Base-by-base conservation (phyloP, 2,113 vertebrate species). In the Siniperca chuatsi region DNA sequence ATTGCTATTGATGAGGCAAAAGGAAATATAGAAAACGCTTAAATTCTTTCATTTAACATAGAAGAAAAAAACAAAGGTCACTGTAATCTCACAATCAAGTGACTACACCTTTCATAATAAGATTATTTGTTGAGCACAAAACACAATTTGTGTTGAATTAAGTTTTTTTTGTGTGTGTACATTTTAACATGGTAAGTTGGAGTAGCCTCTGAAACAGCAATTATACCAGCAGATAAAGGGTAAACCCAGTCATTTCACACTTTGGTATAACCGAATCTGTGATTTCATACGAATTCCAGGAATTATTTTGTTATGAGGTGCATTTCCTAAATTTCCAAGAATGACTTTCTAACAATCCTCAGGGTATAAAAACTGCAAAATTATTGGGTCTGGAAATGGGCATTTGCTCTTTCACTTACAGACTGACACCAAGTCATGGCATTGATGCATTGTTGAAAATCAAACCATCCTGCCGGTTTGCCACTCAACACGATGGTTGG, bases 341-440 rank as follows among this genome's bases (percentile, higher is more conserved):
- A 44, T 44, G 8, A 58, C 7, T 50, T 69, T 25, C 4, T 9
- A 54, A 54, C 23, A 72, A 25, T 67, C 35, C 0, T 35, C 12
- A 48, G 76, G 15, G 55, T 69, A 37, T 6, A 73, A 78, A 23
- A 60, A n/a, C n/a, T 60, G 48, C 46, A 55, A 50, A 68, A 68
- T 66, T 73, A 18, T 4, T 21, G 25, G 21, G 29, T 60, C 6
- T 58, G 21, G 40, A 71, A 54, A 66, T 35, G 4, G 33, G 12
- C 40, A 33, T 42, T 35, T 44, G 29, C 4, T 73, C 42, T 33
- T 60, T 33, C 21, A 42, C 40, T 60, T 6, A 23, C 4, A 79
- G 12, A 78, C 60, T 33, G 35, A 72, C 40, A 66, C 16, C 25
- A 42, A 64, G 52, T 67, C 15, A 18, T 33, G 35, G 40, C 25